A percentile compares a stretch with the other conserved stretches of the same genome.
Conservation (phyloP, 2,797 vertebrate genomes). For the Sphenodon punctatus region DNA sequence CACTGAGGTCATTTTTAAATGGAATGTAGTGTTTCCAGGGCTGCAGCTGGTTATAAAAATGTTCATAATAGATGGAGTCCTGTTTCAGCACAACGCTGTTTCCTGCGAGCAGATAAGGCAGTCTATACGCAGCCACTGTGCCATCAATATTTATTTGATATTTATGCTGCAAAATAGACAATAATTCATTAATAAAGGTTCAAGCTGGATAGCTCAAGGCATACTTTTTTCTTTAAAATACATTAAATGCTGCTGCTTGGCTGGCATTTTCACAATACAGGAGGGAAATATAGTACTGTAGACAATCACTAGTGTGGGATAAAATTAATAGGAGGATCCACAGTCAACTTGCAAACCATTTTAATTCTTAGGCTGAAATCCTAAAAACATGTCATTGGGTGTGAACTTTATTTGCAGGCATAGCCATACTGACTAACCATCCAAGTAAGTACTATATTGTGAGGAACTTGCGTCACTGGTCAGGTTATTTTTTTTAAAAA, state of each 20-base stretch:
- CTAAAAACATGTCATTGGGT: conserved; percentile 16
- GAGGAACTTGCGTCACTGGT: conserved; percentile 42
- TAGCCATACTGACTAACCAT: conserved; percentile 56
- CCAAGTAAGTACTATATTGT: conserved; percentile 61
- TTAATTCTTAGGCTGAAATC: conserved; percentile 34
- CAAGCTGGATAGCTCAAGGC: too few species aligned
- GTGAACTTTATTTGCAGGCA: conserved; percentile 43
- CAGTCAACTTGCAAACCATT: too few species aligned
- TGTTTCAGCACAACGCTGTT: conserved; percentile 96
- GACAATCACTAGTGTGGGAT: conserved; percentile 41
- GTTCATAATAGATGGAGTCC: conserved; percentile 96
- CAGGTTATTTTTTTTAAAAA: conserved; percentile 48
- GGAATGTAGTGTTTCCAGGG: conserved; percentile 97
- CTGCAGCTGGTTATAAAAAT: conserved; percentile 91
- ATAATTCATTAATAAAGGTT: conserved; percentile 7
- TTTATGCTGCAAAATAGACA: conserved; percentile 85
- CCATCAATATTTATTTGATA: conserved; percentile 97
- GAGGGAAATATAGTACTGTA: conserved; percentile 44
- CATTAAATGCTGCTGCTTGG: conserved; percentile 41
- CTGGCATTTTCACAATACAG: not conserved
- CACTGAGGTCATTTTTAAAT: conserved; percentile 88
- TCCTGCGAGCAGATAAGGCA: conserved; percentile 93
- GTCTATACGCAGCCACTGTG: conserved; percentile 93
- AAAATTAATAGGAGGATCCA: too few species aligned
- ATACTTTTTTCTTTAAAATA: not conserved